Evolutionary conservation across 2,888 invertebrate species (phyloP).

Genomic region (Aromia moschata): DNA sequence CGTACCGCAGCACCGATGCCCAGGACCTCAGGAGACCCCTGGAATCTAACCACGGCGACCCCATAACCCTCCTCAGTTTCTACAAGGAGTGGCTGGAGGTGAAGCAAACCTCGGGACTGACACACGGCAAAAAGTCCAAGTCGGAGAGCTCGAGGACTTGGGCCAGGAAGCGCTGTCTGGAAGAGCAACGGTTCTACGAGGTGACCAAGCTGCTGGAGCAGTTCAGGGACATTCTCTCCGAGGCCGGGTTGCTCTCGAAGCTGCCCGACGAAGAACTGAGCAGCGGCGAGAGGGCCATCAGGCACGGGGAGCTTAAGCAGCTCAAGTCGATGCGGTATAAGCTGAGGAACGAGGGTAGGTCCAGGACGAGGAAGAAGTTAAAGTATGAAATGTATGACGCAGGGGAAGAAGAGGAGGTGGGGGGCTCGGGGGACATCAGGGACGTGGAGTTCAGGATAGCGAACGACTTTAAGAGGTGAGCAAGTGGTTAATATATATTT

Average conservation of each 20-base stretch:
- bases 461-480: constrained; percentile 69
- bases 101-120: constrained; percentile 66
- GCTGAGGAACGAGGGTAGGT: constrained; percentile 68
- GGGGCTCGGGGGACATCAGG: constrained; percentile 58
- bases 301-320: constrained; percentile 90
- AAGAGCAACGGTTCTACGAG: constrained; percentile 97
- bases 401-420: constrained; percentile 70
- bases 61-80: constrained; percentile 86
- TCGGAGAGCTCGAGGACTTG: constrained; percentile 73
- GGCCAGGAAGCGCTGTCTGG: constrained; percentile 90
- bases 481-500: too few relatives aligned
- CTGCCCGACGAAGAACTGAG: constrained; percentile 62
- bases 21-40: constrained; percentile 80
- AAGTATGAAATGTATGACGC: constrained; percentile 73
- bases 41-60: constrained; percentile 96
- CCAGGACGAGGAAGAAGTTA: constrained; percentile 77
- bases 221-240: constrained; percentile 83
- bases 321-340: constrained; percentile 73
- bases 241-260: constrained; percentile 56
- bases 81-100: constrained; percentile 86
- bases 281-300: constrained; percentile 80
- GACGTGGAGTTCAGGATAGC: constrained; percentile 76
- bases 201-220: constrained; percentile 92
- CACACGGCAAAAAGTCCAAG: constrained; percentile 37
- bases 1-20: constrained; percentile 85